Base-by-base conservation (phyloP, 2,113 vertebrate genomes). In the Aptenodytes forsteri region DNA sequence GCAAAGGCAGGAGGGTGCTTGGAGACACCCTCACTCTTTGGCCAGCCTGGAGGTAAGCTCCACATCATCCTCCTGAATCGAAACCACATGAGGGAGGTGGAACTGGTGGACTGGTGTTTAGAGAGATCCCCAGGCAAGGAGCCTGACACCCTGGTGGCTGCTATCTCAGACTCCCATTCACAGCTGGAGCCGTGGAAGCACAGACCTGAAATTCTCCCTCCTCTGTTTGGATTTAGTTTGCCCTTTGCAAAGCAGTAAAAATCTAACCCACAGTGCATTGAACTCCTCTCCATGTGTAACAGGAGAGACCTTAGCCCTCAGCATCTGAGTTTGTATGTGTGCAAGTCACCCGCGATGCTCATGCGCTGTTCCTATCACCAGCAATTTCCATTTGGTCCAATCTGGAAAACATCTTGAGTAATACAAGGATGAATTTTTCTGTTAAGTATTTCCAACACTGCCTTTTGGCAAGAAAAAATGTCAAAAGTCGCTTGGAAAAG, bases 401-500 rank as follows among this genome's bases (percentile, higher is more conserved):
- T 89, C 93, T 96, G 97, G 97, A 97, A 98, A 97, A 98, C 92
- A 97, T 94, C 91, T 67, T 91, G 96, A 97, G 94, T 97, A 97
- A 98, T 72, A 93, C n/a, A 32, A 90, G 72, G 78, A 72, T 89
- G 91, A 97, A 90, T 93, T 78, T 95, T 96, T 96, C 95, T 96
- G 70, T 96, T 95, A 97, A 98, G 27, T 95, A 84, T 98, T 98
- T 98, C 98, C 98, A 98, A 78, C 2, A 10, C 64, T 95, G 52
- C n/a, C 59, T 85, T 90, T 95, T 73, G 79, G 93, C 94, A 96
- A 93, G 84, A 93, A 92, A 95, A 85, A 96, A 93, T 71, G 79
- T 92, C 87, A 93, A 17, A 97, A 95, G 91, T 77, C 92, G 95
- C 80, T 97, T 97, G 95, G 97, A 97, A 97, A 97, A 89, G 59